Conservation (phyloP, 92 coral and sea anemone genomes). For the Hydrozoanthus gracilis region DNA sequence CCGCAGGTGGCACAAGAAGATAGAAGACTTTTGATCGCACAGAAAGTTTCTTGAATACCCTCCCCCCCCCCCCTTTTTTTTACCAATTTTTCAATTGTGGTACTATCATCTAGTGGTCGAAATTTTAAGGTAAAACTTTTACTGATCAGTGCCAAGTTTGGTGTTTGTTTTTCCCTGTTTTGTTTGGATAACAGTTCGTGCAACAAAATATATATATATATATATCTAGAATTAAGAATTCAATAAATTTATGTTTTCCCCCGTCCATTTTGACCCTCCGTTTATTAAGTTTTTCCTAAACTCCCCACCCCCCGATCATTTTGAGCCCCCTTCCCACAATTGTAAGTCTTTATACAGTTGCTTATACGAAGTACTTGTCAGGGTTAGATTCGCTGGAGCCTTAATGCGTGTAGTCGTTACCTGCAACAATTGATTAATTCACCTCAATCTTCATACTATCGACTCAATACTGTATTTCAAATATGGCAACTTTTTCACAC, state of each 20-base stretch:
- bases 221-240: no score
- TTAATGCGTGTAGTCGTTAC: background rate
- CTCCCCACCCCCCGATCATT: background rate
- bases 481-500: background rate
- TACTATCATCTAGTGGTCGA: background rate
- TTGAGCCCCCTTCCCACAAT: background rate
- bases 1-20: no score
- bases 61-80: no score
- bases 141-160: no score
- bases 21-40: no score
- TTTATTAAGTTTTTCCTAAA: background rate
- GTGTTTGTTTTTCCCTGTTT: no score
- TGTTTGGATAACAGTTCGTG: background rate
- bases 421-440: background rate
- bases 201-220: no score
- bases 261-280: background rate
- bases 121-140: background rate
- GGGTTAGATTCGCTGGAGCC: background rate
- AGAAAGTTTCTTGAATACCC: no score
- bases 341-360: background rate
- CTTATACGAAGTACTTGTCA: constrained; percentile 1
- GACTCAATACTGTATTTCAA: background rate
- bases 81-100: no score
- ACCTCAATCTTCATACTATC: no score
- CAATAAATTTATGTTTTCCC: background rate